Conservation (phyloP, 2,113 vertebrate genomes). For the Dipodomys merriami region DNA sequence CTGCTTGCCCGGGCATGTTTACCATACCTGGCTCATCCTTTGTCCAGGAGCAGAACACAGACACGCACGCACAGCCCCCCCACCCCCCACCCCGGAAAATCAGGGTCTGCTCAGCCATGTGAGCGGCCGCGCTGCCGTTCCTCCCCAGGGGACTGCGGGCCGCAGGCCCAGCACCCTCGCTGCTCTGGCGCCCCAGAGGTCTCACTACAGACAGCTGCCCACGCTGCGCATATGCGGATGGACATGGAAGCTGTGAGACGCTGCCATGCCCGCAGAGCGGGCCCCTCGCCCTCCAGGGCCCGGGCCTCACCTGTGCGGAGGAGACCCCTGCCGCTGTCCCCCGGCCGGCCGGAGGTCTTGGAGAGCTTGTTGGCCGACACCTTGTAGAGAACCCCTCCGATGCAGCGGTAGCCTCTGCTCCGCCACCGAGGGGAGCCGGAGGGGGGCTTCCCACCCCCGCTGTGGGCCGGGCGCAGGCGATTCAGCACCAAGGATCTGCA, state of each 20-base stretch:
- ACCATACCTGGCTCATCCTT: slow-evolving; percentile 37
- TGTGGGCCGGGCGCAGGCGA: slow-evolving; percentile 73
- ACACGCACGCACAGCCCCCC: background rate
- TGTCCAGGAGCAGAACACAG: slow-evolving; percentile 29
- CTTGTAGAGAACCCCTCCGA: slow-evolving; percentile 91
- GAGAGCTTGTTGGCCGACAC: slow-evolving; percentile 97
- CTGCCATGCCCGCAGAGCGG: too few species aligned
- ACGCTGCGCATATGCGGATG: too few species aligned
- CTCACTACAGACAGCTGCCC: background rate
- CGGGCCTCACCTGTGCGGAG: slow-evolving; percentile 86
- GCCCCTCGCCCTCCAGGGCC: background rate
- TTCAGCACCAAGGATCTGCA: slow-evolving; percentile 87
- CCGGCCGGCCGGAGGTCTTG: slow-evolving; percentile 86
- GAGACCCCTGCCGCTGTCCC: slow-evolving; percentile 60
- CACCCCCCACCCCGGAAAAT: background rate
- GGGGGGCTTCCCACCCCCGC: slow-evolving; percentile 73
- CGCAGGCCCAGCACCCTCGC: background rate
- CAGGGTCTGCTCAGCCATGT: background rate
- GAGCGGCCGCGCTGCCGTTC: too few species aligned
- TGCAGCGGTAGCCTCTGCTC: slow-evolving; percentile 90
- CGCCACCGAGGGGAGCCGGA: slow-evolving; percentile 85
- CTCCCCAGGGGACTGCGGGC: background rate
- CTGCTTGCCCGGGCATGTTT: background rate
- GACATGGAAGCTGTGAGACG: too few species aligned
- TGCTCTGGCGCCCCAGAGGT: background rate